These are phyloP conservation scores for Crotalus viridis DNA, from an alignment of 2,113 vertebrate species.

Conservation along the genomic window DNA sequence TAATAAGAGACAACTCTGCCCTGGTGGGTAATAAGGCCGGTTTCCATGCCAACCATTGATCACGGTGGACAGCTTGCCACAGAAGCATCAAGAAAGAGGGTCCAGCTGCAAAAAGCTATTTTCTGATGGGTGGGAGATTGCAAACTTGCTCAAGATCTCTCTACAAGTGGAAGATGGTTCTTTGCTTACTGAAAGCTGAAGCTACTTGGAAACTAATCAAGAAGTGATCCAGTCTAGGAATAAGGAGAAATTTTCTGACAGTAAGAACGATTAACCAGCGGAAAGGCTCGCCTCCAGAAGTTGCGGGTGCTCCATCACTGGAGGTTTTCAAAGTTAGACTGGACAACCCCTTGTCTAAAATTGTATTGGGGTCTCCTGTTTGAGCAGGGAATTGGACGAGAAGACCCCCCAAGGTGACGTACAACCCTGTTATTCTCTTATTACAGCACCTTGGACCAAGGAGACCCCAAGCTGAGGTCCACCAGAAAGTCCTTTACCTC, in stretches of 20 bases:
- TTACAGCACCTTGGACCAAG: neutral
- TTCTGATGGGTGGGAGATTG: constrained; percentile 8
- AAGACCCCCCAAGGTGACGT: too few species aligned
- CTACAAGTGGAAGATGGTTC: neutral
- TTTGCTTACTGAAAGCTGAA: neutral
- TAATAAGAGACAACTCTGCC: constrained; percentile 73
- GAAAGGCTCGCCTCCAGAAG: too few species aligned
- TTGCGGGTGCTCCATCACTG: too few species aligned
- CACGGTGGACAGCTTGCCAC: constrained; percentile 58
- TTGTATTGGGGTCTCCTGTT: too few species aligned
- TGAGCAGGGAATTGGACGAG: too few species aligned
- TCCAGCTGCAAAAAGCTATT: constrained; percentile 16
- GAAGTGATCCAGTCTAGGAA: too few species aligned
- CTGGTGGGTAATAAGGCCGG: constrained; percentile 64
- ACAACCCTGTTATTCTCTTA: too few species aligned
- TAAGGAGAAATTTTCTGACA: too few species aligned
- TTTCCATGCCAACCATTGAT: constrained; percentile 79
- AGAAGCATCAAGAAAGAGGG: constrained; percentile 42
- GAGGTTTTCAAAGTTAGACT: too few species aligned
- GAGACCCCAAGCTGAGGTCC: neutral
- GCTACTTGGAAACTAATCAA: neutral
- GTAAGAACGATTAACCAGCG: too few species aligned
- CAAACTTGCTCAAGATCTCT: neutral
- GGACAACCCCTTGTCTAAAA: too few species aligned
- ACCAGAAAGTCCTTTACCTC: neutral